These are phyloP conservation scores for Scaeva pyrastri DNA, from an alignment of 2,888 invertebrate species.

Conservation along the genomic window DNA sequence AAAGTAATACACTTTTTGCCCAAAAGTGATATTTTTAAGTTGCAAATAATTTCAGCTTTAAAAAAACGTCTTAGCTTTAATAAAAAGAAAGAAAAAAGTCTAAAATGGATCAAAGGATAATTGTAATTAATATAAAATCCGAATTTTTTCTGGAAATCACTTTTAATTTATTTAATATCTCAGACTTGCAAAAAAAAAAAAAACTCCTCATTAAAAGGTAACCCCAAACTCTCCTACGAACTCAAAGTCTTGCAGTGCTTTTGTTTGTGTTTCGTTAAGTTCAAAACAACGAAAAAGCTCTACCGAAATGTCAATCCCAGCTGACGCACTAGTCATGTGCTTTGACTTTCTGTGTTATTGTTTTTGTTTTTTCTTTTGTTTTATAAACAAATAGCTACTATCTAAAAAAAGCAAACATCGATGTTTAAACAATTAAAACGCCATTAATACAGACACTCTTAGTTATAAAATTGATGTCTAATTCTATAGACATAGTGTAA, in stretches of 20 bases:
- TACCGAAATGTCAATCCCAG: slow-evolving; percentile 8
- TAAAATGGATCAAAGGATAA: too few relatives aligned
- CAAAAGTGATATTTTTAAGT: too few relatives aligned
- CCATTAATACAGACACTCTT: background rate
- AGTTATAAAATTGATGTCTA: background rate
- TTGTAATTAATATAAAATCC: too few relatives aligned
- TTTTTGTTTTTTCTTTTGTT: background rate
- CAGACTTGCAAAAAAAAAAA: too few relatives aligned
- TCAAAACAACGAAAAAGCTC: background rate
- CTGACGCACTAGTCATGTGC: background rate
- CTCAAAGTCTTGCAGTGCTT: background rate
- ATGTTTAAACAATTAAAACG: background rate
- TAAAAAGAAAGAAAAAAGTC: too few relatives aligned
- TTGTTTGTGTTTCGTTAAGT: slow-evolving; percentile 5
- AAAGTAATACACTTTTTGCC: too few relatives aligned
- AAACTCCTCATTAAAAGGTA: too few relatives aligned
- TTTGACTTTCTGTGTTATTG: background rate
- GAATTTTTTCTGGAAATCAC: too few relatives aligned
- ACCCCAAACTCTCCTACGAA: background rate
- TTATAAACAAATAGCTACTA: background rate
- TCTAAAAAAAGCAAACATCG: background rate
- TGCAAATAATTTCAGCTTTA: too few relatives aligned
- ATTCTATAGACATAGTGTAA: background rate
- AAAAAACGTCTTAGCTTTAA: too few relatives aligned
- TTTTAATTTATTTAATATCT: too few relatives aligned